Evolutionary conservation across 37 sponge, comb jelly and placozoan species (phyloP).

Genomic region (Tethya wilhelma): DNA sequence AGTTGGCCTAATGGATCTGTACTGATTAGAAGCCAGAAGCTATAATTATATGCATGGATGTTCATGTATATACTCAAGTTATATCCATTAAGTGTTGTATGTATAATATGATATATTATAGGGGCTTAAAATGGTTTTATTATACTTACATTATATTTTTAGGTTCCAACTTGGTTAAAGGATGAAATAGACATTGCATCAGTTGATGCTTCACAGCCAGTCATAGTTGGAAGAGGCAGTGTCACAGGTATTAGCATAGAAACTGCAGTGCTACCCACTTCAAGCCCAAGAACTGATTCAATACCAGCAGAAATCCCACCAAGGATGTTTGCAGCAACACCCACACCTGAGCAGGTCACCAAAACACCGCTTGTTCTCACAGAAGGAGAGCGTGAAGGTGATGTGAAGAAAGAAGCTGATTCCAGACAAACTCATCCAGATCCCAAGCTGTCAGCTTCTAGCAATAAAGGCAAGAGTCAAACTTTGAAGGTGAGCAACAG

Average conservation of each 20-base stretch:
- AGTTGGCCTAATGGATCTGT: too few relatives aligned
- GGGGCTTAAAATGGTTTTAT: not conserved
- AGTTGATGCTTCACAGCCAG: too few relatives aligned
- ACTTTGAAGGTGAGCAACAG: not conserved
- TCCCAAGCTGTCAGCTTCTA: not conserved
- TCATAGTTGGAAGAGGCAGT: too few relatives aligned
- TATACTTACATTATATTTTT: not conserved
- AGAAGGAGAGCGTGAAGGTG: too few relatives aligned
- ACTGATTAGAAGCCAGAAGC: too few relatives aligned
- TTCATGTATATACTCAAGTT: not conserved
- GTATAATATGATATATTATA: too few relatives aligned
- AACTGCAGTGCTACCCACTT: not conserved
- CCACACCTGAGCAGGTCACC: not conserved
- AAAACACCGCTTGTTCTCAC: not conserved
- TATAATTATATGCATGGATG: too few relatives aligned
- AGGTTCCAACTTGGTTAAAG: conserved; percentile 53
- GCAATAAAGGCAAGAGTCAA: not conserved
- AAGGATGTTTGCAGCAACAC: conserved; percentile 8
- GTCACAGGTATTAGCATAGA: not conserved
- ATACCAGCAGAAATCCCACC: not conserved
- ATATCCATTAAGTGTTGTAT: not conserved
- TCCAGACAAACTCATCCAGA: not conserved
- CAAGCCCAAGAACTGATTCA: not conserved
- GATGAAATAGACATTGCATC: conserved; percentile 13
- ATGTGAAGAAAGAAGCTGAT: too few relatives aligned